Percentiles rank a stretch among this genome's conserved stretches.
Evolutionary conservation across 2,797 vertebrate genomes (phyloP).

Genomic region (Alfaro cultratus): DNA sequence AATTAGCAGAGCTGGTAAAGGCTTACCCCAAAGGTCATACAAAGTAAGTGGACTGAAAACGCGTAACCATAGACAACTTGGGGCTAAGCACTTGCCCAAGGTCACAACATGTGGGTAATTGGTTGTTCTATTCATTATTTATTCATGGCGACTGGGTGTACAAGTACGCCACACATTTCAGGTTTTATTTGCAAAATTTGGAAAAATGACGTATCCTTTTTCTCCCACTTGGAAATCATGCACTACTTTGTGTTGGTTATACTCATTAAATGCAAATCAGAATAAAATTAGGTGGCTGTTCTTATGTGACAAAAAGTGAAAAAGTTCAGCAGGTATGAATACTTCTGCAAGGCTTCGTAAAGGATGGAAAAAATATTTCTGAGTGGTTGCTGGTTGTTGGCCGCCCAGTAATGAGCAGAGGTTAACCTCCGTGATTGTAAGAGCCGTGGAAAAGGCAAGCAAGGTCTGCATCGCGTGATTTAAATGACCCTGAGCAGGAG

Average conservation of each 20-base stretch:
- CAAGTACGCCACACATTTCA: neutral
- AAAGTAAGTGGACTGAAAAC: neutral
- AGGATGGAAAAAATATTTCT: conserved; percentile 6
- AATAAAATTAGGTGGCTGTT: neutral
- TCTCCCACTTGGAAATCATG: neutral
- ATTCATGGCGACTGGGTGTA: neutral
- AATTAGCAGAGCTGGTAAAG: neutral
- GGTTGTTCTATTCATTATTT: neutral
- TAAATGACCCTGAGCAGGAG: conserved; percentile 13
- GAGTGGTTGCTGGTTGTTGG: conserved; percentile 5
- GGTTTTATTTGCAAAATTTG: neutral
- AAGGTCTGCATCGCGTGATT: conserved; percentile 1
- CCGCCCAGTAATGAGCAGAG: conserved; percentile 18
- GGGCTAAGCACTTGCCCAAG: neutral
- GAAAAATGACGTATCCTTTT: neutral
- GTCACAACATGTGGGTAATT: neutral
- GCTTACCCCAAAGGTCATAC: neutral
- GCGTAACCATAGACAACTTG: neutral
- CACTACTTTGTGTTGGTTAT: neutral
- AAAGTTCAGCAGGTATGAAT: neutral
- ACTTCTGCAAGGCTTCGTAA: neutral
- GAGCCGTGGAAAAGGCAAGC: neutral
- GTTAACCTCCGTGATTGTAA: neutral
- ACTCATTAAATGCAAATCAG: neutral
- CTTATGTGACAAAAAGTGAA: neutral